Evolutionary conservation across 2,113 vertebrate species (phyloP).

Genomic region (Cairina moschata): DNA sequence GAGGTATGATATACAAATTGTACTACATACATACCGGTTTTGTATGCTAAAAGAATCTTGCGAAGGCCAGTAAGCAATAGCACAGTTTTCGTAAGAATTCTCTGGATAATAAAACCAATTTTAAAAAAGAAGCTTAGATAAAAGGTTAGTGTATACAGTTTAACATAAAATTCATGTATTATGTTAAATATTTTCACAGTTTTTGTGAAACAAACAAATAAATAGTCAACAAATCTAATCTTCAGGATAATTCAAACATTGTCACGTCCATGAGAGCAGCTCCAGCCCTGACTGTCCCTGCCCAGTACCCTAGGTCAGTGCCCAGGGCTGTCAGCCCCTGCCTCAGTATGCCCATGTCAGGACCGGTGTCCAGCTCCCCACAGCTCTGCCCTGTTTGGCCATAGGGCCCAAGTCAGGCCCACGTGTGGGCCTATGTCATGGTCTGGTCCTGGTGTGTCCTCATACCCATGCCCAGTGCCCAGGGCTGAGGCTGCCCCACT

Average conservation of each 20-base stretch:
- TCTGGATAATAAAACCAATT: not conserved
- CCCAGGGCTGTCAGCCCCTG: not conserved
- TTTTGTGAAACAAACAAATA: not conserved
- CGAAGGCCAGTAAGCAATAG: not conserved
- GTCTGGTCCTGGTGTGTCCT: too few relatives aligned
- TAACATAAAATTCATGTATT: not conserved
- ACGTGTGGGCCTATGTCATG: not conserved
- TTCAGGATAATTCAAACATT: not conserved
- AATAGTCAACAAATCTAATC: not conserved
- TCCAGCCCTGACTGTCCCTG: not conserved
- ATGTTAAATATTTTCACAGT: not conserved
- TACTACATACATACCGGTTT: not conserved
- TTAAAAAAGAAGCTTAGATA: not conserved
- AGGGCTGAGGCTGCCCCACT: not conserved
- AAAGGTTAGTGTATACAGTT: not conserved
- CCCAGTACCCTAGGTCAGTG: not conserved
- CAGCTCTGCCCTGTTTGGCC: too few relatives aligned
- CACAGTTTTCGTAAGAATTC: not conserved
- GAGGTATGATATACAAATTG: not conserved
- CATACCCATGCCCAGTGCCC: not conserved
- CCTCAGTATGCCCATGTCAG: not conserved
- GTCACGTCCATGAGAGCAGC: not conserved
- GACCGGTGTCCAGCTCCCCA: not conserved
- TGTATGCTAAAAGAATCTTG: not conserved
- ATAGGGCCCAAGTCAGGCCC: not conserved